A percentile compares a stretch with the other conserved stretches of the same genome.
These are phyloP conservation scores for Octodon degus DNA, from an alignment of 2,113 vertebrate species.

Conservation along the genomic window DNA sequence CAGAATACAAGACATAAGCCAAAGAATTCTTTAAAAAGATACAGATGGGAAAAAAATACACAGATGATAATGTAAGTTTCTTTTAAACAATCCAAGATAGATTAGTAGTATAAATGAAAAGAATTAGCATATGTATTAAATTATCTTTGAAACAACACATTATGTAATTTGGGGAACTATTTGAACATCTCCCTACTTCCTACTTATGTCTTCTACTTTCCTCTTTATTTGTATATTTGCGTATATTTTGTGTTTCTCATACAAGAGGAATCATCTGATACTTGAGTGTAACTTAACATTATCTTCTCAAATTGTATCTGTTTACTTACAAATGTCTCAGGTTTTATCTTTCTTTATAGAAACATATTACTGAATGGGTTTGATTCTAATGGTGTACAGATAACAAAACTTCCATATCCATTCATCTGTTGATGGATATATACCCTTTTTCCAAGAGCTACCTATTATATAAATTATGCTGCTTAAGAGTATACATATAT, in stretches of 20 bases:
- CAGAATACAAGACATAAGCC: background rate
- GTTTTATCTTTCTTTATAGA: background rate
- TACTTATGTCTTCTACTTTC: background rate
- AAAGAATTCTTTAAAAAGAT: background rate
- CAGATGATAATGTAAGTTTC: background rate
- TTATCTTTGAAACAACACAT: background rate
- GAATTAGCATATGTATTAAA: background rate
- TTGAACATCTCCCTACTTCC: background rate
- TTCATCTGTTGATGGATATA: background rate
- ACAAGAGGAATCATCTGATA: background rate
- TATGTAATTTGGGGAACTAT: background rate
- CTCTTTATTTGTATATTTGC: background rate
- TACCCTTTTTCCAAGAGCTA: background rate
- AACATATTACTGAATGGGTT: background rate
- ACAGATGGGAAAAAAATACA: background rate
- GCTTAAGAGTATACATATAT: background rate
- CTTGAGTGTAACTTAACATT: background rate
- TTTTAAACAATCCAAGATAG: background rate
- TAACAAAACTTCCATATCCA: background rate
- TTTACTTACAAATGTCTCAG: background rate
- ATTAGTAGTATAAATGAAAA: background rate
- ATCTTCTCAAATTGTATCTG: background rate
- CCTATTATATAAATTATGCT: background rate
- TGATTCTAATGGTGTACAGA: background rate
- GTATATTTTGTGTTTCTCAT: background rate